A percentile compares a stretch with the other conserved stretches of the same genome.
These are phyloP conservation scores for Heliconius hortense DNA, from an alignment of 2,888 invertebrate genomes.

Conservation along the genomic window DNA sequence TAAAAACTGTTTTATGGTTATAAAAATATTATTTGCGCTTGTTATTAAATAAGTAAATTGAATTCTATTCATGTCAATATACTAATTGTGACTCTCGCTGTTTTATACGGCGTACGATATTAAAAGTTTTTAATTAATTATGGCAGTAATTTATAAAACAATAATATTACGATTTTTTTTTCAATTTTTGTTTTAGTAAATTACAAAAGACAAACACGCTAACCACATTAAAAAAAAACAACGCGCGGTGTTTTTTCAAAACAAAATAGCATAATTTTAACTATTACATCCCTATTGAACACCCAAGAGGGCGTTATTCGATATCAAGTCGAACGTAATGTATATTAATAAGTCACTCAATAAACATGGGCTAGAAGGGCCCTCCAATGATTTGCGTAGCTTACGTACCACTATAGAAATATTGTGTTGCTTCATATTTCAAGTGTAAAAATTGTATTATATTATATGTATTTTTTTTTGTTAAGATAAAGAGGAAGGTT, in stretches of 20 bases:
- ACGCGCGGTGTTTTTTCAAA: background rate
- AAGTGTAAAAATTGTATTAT: background rate
- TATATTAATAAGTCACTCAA: slow-evolving; percentile 46
- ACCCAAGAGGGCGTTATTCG: slow-evolving; percentile 36
- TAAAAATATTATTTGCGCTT: too few species aligned
- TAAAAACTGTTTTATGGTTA: too few species aligned
- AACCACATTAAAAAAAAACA: background rate
- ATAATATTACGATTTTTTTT: too few species aligned
- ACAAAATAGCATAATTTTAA: slow-evolving; percentile 19
- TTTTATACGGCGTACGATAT: too few species aligned
- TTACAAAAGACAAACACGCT: too few species aligned
- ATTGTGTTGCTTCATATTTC: slow-evolving; percentile 4
- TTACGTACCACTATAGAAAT: slow-evolving; percentile 9
- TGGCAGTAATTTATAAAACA: too few species aligned
- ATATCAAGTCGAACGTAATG: slow-evolving; percentile 41
- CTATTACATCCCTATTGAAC: slow-evolving; percentile 31
- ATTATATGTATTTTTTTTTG: background rate
- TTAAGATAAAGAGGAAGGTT: too few species aligned
- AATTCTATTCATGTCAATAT: too few species aligned
- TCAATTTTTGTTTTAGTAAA: too few species aligned
- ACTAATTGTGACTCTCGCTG: too few species aligned
- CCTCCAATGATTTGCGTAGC: slow-evolving; percentile 20
- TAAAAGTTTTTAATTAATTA: too few species aligned
- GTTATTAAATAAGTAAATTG: too few species aligned
- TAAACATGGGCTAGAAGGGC: slow-evolving; percentile 42